Evolutionary conservation across 2,113 vertebrate species (phyloP).

Genomic region (Catharus minimus): DNA sequence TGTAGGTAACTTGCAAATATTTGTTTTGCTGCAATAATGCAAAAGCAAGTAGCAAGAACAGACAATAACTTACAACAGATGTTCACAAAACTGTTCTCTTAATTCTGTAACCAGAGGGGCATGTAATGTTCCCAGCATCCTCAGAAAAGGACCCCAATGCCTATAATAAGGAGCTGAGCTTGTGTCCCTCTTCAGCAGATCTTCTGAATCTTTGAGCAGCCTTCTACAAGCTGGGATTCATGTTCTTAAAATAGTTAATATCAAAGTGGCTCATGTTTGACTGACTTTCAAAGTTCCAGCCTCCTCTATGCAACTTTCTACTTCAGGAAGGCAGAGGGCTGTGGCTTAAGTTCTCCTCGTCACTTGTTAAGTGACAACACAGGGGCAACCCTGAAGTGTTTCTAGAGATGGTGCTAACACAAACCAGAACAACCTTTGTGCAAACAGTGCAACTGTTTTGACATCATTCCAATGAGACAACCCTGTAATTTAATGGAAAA

Average conservation of each 20-base stretch:
- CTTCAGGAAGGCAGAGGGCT: background rate
- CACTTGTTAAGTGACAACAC: background rate
- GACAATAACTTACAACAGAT: background rate
- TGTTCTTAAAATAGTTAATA: background rate
- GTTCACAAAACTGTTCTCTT: background rate
- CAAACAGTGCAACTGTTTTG: background rate
- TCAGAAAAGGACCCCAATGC: background rate
- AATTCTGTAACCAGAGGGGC: background rate
- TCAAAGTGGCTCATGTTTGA: background rate
- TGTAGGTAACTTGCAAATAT: background rate
- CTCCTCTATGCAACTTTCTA: background rate
- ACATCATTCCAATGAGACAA: background rate
- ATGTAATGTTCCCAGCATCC: background rate
- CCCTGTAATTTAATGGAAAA: background rate
- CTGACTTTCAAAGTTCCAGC: background rate
- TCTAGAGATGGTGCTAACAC: background rate
- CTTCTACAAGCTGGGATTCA: background rate
- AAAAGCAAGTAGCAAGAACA: background rate
- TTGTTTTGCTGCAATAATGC: background rate
- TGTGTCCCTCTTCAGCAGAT: background rate
- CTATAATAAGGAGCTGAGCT: background rate
- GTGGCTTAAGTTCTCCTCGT: background rate
- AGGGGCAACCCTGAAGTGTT: background rate
- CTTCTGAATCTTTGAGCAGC: background rate
- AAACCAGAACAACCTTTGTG: background rate